These are phyloP conservation scores for Aquatica leii DNA, from an alignment of 2,888 invertebrate genomes.

Conservation along the genomic window DNA sequence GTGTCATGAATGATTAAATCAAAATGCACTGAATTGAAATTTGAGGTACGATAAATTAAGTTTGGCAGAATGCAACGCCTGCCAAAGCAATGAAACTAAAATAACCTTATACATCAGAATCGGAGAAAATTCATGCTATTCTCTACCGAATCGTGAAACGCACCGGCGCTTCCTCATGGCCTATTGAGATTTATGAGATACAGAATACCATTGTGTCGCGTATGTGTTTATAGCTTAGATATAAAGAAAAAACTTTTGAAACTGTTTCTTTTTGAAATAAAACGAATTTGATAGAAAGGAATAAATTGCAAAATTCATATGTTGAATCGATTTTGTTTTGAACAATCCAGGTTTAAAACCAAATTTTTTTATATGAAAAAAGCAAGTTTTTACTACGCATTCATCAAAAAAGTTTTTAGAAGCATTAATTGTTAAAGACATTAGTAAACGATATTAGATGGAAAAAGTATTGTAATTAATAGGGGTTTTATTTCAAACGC, in stretches of 20 bases:
- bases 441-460: no score
- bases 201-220: slow-evolving; percentile 31
- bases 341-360: background rate
- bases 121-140: slow-evolving; percentile 36
- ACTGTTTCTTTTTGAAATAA: slow-evolving; percentile 13
- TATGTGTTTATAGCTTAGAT: slow-evolving; percentile 31
- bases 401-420: no score
- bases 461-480: no score
- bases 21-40: slow-evolving; percentile 36
- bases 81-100: slow-evolving; percentile 39
- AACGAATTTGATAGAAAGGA: slow-evolving; percentile 7
- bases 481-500: no score
- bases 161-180: slow-evolving; percentile 36
- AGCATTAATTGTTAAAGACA: no score
- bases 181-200: slow-evolving; percentile 39
- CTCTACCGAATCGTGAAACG: slow-evolving; percentile 36
- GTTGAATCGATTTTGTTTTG: background rate
- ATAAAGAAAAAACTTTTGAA: slow-evolving; percentile 20
- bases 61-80: slow-evolving; percentile 31
- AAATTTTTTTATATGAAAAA: no score
- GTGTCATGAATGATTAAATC: slow-evolving; percentile 19
- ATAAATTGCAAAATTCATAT: slow-evolving; percentile 13
- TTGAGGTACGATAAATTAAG: slow-evolving; percentile 35
- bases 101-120: slow-evolving; percentile 40
- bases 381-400: no score